phyloP scores from a whole-genome alignment of 2,797 vertebrate species.

The Brachymystax lenok region DNA sequence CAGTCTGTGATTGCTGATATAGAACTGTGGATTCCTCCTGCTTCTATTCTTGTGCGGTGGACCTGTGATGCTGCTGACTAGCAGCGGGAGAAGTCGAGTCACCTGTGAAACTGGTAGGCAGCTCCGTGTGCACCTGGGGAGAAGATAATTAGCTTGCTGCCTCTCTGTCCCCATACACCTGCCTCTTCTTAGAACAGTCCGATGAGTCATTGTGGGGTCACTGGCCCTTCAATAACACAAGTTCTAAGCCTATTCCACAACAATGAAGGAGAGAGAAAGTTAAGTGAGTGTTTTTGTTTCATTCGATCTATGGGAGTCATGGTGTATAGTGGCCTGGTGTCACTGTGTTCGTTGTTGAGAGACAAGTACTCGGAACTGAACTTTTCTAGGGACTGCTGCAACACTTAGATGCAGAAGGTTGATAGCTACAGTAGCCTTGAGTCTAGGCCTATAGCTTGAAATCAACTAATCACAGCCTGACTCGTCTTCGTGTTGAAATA shows the following conservation, averaged over 20 bases:
- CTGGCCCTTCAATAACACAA: slow-evolving; percentile 20
- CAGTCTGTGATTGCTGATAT: slow-evolving; percentile 9
- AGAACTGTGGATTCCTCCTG: slow-evolving; percentile 5
- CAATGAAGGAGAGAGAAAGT: background rate
- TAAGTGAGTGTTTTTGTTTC: slow-evolving; percentile 39
- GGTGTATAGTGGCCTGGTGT: background rate
- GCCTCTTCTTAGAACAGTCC: slow-evolving; percentile 53
- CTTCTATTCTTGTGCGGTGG: slow-evolving; percentile 31
- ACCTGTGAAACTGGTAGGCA: slow-evolving; percentile 30
- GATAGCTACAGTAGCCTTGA: slow-evolving; percentile 35
- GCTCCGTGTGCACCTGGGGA: slow-evolving; percentile 62
- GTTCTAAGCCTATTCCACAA: background rate
- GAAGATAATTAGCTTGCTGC: slow-evolving; percentile 65
- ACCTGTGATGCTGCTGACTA: slow-evolving; percentile 34
- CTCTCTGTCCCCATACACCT: slow-evolving; percentile 34
- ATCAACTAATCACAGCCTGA: slow-evolving; percentile 57
- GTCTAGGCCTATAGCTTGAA: slow-evolving; percentile 47
- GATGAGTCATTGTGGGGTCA: slow-evolving; percentile 45
- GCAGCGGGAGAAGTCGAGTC: slow-evolving; percentile 46
- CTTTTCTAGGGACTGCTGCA: background rate
- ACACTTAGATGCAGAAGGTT: slow-evolving; percentile 41
- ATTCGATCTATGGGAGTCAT: slow-evolving; percentile 28
- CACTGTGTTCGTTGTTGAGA: background rate
- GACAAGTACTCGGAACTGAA: background rate
- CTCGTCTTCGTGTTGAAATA: slow-evolving; percentile 57